Evolutionary conservation across 1,140 invertebrate genomes (phyloP), one percentile per base, ranked within the genome.

Genomic region (Myzus persicae): DNA sequence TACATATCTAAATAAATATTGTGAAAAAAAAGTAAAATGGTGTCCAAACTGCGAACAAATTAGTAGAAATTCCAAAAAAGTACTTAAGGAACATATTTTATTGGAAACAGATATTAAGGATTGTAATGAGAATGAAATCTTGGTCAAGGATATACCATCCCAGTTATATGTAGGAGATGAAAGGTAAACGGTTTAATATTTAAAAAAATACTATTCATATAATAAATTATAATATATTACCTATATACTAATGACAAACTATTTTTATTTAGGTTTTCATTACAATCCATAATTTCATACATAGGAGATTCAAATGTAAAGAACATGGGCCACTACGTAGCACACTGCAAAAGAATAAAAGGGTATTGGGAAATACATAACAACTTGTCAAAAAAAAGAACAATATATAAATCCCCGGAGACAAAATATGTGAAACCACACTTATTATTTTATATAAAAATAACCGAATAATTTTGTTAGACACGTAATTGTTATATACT

Each of bases 361-460:
- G 18, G 76, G 0, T 82, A 40, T 82, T 82, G 36, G 36, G 76
- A 82, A 82, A 36, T 82, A 38, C 36, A 82, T 38, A 82, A 82
- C 20, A 8, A 82, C 20, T 38, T 82, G 36, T 36, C 20, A 38
- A 82, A 82, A 82, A 42, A 82, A 82, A 82, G 76, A 82, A 82
- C 36, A 22, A 82, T 82, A 24, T 82, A 82, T 82, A 82, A 82
- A 8, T 38, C 0, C 7, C 36, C 20, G 5, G 76, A 82, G 20
- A 82, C 14, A 82, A 82, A 82, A 82, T 36, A 82, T 40, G 76
- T 36, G 18, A 76, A 82, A 82, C 18, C 76, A 82, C 76, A 22
- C 76, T 38, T 36, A 38, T 82, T 82, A 82, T 82, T 82, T 38
- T 82, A 82, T 82, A 82, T 82, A 82, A 81, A 81, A 38, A 38